phyloP scores from a whole-genome alignment of 2,888 invertebrate genomes.

The Schrankia costaestrigalis region DNA sequence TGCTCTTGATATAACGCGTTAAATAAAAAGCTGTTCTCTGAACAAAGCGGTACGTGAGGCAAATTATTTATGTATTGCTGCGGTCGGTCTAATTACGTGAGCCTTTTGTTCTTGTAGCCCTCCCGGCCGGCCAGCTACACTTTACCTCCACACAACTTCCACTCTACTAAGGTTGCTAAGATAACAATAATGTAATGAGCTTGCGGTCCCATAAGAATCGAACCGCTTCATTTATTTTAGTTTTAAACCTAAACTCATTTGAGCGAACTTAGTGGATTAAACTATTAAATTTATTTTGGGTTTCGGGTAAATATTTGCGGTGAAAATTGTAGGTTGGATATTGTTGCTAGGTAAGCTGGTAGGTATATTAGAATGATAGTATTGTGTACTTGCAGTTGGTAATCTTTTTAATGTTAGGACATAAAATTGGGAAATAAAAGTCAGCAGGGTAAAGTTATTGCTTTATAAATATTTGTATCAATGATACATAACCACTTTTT shows the following conservation, averaged over 20 bases:
- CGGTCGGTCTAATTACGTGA: slow-evolving; percentile 77
- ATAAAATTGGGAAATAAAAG: too few species aligned
- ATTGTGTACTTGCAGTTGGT: too few species aligned
- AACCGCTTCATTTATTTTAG: slow-evolving; percentile 46
- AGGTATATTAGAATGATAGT: too few species aligned
- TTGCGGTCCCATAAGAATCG: slow-evolving; percentile 46
- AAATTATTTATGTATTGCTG: slow-evolving; percentile 80
- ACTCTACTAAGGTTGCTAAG: slow-evolving; percentile 43
- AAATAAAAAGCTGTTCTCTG: slow-evolving; percentile 73
- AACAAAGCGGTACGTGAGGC: slow-evolving; percentile 78
- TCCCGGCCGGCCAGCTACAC: slow-evolving; percentile 47
- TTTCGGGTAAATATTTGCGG: too few species aligned
- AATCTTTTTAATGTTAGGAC: too few species aligned
- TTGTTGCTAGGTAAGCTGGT: too few species aligned
- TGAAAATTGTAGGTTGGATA: too few species aligned
- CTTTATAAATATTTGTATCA: too few species aligned
- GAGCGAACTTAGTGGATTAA: slow-evolving; percentile 9
- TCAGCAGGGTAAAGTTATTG: too few species aligned
- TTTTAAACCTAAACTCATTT: slow-evolving; percentile 17
- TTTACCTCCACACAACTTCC: slow-evolving; percentile 49
- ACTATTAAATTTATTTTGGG: slow-evolving; percentile 2
- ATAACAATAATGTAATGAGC: slow-evolving; percentile 67
- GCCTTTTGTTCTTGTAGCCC: slow-evolving; percentile 73
- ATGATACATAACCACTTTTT: too few species aligned
- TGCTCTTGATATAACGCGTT: slow-evolving; percentile 73